phyloP scores from a whole-genome alignment of 53 echinoderm and acorn worm species.

The Holothuria leucospilota region DNA sequence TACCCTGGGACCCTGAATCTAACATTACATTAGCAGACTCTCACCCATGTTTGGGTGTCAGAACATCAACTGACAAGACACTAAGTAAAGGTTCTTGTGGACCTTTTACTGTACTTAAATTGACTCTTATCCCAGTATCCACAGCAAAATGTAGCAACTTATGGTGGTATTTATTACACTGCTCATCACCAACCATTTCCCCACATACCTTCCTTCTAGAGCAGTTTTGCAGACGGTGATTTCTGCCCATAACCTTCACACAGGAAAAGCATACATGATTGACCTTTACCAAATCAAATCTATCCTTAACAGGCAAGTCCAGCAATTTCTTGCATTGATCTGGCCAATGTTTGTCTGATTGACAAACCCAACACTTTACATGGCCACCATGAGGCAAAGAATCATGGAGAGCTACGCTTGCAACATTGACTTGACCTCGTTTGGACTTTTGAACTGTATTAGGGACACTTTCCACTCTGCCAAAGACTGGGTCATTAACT shows the following conservation, averaged over 20 bases:
- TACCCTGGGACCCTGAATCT: constrained; percentile 34
- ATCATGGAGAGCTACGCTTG: constrained; percentile 1
- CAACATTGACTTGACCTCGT: not conserved
- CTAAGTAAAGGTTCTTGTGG: constrained; percentile 30
- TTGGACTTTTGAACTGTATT: constrained; percentile 1
- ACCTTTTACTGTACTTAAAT: not conserved
- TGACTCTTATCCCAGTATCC: constrained; percentile 15
- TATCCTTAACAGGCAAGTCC: constrained; percentile 11
- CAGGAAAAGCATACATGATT: not conserved
- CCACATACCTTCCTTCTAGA: constrained; percentile 6
- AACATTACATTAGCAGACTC: constrained; percentile 29
- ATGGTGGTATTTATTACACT: not conserved
- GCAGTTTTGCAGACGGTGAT: constrained; percentile 14
- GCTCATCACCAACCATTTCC: not conserved
- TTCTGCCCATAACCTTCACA: not conserved
- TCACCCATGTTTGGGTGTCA: not conserved
- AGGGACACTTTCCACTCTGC: not conserved
- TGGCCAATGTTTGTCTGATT: constrained; percentile 1
- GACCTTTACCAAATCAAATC: constrained; percentile 8
- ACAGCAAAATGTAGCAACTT: not conserved
- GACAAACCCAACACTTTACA: constrained; percentile 22
- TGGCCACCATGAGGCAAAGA: constrained; percentile 6
- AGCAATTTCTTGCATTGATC: constrained; percentile 5
- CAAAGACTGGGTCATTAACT: constrained; percentile 42
- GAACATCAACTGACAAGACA: constrained; percentile 30